Evolutionary conservation across 2,113 vertebrate genomes (phyloP).

Genomic region (Hemicordylus capensis): DNA sequence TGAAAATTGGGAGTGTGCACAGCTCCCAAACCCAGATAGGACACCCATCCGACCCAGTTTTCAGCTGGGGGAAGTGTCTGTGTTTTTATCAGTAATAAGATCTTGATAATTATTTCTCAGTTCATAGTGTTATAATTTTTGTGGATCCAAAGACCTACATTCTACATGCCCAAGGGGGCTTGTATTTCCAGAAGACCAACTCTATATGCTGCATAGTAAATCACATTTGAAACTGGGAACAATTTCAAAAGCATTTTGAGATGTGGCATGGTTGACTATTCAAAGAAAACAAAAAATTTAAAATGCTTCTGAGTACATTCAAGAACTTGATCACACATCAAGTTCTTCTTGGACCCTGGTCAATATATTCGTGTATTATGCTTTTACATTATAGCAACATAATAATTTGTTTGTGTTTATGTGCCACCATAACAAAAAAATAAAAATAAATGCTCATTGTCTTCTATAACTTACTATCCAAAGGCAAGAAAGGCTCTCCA

Average conservation of each 20-base stretch:
- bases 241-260: background rate
- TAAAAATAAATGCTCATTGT: background rate
- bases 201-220: background rate
- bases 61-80: too few relatives aligned
- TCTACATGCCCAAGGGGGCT: background rate
- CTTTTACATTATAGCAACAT: background rate
- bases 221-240: background rate
- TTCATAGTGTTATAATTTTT: background rate
- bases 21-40: too few relatives aligned
- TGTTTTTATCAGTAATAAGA: background rate
- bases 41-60: too few relatives aligned
- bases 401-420: background rate
- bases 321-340: background rate
- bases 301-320: background rate
- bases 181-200: background rate
- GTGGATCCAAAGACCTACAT: background rate
- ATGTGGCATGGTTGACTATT: background rate
- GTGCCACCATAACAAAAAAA: background rate
- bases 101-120: background rate
- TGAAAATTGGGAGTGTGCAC: too few relatives aligned
- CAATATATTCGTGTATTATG: background rate
- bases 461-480: constrained; percentile 28
- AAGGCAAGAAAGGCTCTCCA: constrained; percentile 63
- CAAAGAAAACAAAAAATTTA: background rate
- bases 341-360: background rate